Evolutionary conservation across 2,113 vertebrate species (phyloP), one percentile per base, ranked within the genome.

Genomic region (Pluvianellus socialis): DNA sequence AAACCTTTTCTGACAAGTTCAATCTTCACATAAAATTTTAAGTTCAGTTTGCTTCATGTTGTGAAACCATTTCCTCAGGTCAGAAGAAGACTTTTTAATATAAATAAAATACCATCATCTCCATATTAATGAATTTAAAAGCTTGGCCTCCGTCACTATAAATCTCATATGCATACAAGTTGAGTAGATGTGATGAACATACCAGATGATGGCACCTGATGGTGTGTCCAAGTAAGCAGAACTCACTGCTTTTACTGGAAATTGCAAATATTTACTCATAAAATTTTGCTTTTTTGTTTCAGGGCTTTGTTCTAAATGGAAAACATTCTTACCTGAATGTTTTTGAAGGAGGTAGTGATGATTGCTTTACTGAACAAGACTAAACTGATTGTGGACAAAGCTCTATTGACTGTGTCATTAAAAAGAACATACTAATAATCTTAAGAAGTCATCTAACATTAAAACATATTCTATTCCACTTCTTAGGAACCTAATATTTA

Each of bases 81-180:
- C 44, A 68, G 10, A 73, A 59, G 61, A 70, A 68, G 4, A 6
- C 13, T 79, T 86, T 56, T 5, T 24, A 47, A 66, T 52, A 66
- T 8, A 74, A 73, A 86, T 61, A 65, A 77, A 52, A 42, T 55
- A 35, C 8, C 5, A 58, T 35, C 21, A 59, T 5, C 38, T 68
- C 92, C n/a, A 42, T 62, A 35, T 84, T 65, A 65, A 59, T 35
- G 63, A 33, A 10, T 40, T 45, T 68, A 30, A 94, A 90, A 55
- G 1, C 32, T 94, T 74, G 12, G 3, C 1, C 7, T 79, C 44
- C 19, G 45, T 68, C 1, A 0, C 26, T 32, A 5, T 44, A 50
- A 55, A 79, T 53, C 42, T 88, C 50, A 79, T 18, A 74, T 1
- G 33, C 5, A 28, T 14, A 4, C 9, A 81, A 11, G 72, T 72